phyloP scores from a whole-genome alignment of 2,797 vertebrate genomes.

The Fistularia commersonii region DNA sequence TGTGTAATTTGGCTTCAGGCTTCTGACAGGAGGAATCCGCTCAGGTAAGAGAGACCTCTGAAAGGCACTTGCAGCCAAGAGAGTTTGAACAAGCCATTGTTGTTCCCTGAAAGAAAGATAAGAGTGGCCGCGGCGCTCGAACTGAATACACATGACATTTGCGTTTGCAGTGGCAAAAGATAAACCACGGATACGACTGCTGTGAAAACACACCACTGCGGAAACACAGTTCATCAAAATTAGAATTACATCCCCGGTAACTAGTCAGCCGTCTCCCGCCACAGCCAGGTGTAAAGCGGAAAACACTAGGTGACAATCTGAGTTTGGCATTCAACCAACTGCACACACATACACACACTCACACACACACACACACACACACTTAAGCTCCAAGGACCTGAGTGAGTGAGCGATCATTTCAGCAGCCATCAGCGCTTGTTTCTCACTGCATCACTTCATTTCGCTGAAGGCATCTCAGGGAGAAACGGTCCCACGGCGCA shows the following conservation, averaged over 20 bases:
- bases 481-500: slow-evolving; percentile 25
- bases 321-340: slow-evolving; percentile 33
- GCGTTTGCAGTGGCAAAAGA: slow-evolving; percentile 19
- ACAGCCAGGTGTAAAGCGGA: slow-evolving; percentile 54
- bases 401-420: slow-evolving; percentile 33
- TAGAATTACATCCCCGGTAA: slow-evolving; percentile 50
- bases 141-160: slow-evolving; percentile 31
- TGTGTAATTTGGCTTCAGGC: neutral
- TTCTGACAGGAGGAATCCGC: slow-evolving; percentile 29
- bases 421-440: slow-evolving; percentile 37
- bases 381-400: slow-evolving; percentile 7
- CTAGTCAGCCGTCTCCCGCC: slow-evolving; percentile 32
- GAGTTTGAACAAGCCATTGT: slow-evolving; percentile 51
- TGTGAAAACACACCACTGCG: slow-evolving; percentile 30
- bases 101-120: slow-evolving; percentile 48
- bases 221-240: slow-evolving; percentile 40
- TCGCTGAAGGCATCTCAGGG: slow-evolving; percentile 39
- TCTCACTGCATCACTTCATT: slow-evolving; percentile 51
- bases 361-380: neutral
- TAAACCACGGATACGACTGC: slow-evolving; percentile 26
- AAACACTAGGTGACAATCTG: slow-evolving; percentile 44
- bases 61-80: slow-evolving; percentile 35
- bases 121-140: slow-evolving; percentile 23
- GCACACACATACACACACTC: slow-evolving; percentile 9
- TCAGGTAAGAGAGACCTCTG: slow-evolving; percentile 14